Evolutionary conservation across 35 echinoderm and acorn worm species (phyloP), one percentile per base, ranked within the genome.

Genomic region (Eucidaris tribuloides): DNA sequence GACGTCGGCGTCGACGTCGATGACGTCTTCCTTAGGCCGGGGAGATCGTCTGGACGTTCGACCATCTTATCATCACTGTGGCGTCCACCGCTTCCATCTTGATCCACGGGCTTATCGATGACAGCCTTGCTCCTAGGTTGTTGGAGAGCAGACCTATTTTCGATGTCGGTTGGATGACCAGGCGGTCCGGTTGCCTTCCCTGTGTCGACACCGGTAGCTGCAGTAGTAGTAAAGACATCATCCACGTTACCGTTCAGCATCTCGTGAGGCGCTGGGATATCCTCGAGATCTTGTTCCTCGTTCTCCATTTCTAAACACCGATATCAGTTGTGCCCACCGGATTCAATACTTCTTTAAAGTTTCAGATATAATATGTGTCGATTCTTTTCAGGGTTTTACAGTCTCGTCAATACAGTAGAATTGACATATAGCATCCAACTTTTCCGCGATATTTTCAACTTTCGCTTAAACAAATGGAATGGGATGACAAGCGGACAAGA

Each of bases 231-330:
- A 20, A n/a, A 13, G 68, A 74, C 35, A 44, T 74, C 39, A 36
- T 74, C 68, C 34, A n/a, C 68, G 15, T 42, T 9, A 22, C 38
- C 68, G 68, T 74, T 74, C 34, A 74, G 15, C 68, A 74, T 74
- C 68, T 74, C 68, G 40, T 74, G 68, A 42, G 68, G 68, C 18
- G 68, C 68, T 74, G 37, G 37, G 24, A 27, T 40, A 20, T 44
- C 68, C 14, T 74, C 68, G 37, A 74, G 15, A 7, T 74, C 68
- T 6, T n/a, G n/a, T n/a, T n/a, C n/a, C n/a, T 74, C 68, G 7
- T 74, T 27, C 14, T 64, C 61, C 61, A 64, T 64, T 6, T 6
- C 37, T 29, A 28, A 25, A 2, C 25, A 33, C 61, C 17, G 15
- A 7, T 15, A 34, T 32, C 15, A n/a, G n/a, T n/a, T n/a, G n/a